phyloP scores from a whole-genome alignment of 2,113 vertebrate genomes.

The Hystrix cristata region DNA sequence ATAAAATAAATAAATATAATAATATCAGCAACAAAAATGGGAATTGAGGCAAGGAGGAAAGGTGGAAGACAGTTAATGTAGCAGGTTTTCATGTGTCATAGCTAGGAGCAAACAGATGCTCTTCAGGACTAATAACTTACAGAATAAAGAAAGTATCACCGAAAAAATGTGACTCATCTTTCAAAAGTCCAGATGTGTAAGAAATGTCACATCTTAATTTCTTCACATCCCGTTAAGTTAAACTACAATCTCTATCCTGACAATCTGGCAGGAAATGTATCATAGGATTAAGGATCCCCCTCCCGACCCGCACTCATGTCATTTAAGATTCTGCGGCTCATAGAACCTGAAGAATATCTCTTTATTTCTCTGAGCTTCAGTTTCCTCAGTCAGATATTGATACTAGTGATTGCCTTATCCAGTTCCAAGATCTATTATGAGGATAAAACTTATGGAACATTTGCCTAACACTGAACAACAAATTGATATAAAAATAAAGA shows the following conservation, averaged over 20 bases:
- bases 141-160: neutral
- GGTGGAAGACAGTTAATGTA: neutral
- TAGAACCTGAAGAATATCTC: neutral
- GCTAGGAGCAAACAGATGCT: neutral
- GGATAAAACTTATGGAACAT: neutral
- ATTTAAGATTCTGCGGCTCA: neutral
- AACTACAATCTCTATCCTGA: neutral
- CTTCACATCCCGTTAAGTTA: neutral
- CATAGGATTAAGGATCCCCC: neutral
- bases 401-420: neutral
- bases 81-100: neutral
- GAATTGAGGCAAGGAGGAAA: neutral
- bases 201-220: slow-evolving; percentile 16
- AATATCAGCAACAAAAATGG: neutral
- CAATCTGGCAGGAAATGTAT: neutral
- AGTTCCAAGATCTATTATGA: neutral
- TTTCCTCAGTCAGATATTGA: neutral
- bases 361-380: neutral
- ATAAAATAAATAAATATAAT: neutral
- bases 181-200: neutral
- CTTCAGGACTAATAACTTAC: neutral
- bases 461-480: neutral
- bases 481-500: slow-evolving; percentile 33
- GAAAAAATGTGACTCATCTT: neutral
- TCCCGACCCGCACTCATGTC: accelerated